phyloP scores from a whole-genome alignment of 2,888 invertebrate species.

The Brachycybe producta region DNA sequence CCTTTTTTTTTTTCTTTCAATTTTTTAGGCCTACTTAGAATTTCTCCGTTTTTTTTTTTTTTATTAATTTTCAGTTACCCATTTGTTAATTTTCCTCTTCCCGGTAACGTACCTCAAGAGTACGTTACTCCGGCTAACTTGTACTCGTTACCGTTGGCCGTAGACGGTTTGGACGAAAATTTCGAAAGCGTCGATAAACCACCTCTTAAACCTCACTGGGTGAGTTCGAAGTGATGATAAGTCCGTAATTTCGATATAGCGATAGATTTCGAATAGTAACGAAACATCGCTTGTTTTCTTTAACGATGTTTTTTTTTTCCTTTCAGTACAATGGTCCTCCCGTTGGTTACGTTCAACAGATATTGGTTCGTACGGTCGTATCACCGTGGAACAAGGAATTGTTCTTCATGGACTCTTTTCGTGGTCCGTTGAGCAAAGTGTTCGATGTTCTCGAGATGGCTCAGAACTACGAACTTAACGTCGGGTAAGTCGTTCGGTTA shows the following conservation, averaged over 20 bases:
- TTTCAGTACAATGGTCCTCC: slow-evolving; percentile 38
- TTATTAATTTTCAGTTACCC: slow-evolving; percentile 53
- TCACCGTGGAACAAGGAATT: slow-evolving; percentile 75
- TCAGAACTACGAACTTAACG: slow-evolving; percentile 62
- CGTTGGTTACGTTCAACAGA: slow-evolving; percentile 40
- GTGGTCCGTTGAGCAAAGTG: slow-evolving; percentile 76
- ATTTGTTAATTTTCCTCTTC: slow-evolving; percentile 69
- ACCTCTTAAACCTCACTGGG: slow-evolving; percentile 25
- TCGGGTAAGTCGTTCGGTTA: slow-evolving; percentile 42
- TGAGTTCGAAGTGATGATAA: slow-evolving; percentile 16
- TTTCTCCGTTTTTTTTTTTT: background rate
- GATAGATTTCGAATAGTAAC: background rate
- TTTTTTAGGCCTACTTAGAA: background rate
- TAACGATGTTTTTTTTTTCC: background rate
- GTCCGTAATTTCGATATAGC: background rate
- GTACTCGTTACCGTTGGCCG: slow-evolving; percentile 24
- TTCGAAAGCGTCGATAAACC: slow-evolving; percentile 16
- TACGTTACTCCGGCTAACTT: slow-evolving; percentile 32
- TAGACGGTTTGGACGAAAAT: slow-evolving; percentile 14
- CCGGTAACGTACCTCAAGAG: slow-evolving; percentile 70
- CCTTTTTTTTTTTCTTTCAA: background rate
- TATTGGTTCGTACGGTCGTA: slow-evolving; percentile 49
- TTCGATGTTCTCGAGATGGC: slow-evolving; percentile 77
- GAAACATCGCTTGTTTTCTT: background rate
- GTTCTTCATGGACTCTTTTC: slow-evolving; percentile 75